Conservation (phyloP, 2,113 vertebrate species). For the Salvator merianae region DNA sequence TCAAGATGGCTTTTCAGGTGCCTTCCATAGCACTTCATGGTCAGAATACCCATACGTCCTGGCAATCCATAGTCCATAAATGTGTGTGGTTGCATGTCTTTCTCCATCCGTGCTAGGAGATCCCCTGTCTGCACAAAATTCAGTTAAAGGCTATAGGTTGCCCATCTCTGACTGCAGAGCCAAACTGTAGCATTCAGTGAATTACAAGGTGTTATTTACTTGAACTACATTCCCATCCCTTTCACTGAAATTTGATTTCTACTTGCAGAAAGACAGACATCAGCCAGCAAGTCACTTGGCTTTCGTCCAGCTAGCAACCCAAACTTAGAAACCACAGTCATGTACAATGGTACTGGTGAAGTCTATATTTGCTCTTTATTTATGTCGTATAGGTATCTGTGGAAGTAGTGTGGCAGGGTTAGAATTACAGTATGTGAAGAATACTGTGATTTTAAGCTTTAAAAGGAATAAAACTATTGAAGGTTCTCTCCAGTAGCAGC, state of each 20-base stretch:
- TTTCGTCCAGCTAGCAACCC: neutral
- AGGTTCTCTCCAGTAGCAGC: too few relatives aligned
- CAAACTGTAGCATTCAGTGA: neutral
- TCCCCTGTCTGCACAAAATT: neutral
- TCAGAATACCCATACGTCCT: too few relatives aligned
- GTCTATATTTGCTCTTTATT: neutral
- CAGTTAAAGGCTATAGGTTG: neutral
- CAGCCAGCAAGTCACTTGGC: neutral
- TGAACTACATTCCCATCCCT: neutral
- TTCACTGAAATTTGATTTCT: neutral
- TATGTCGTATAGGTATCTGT: neutral
- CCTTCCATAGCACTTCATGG: too few relatives aligned
- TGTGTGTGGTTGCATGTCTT: neutral
- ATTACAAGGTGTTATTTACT: neutral
- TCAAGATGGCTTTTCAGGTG: too few relatives aligned
- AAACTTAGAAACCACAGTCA: neutral
- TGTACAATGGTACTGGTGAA: constrained; percentile 60
- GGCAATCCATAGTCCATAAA: too few relatives aligned
- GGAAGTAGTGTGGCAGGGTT: neutral
- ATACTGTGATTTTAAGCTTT: neutral
- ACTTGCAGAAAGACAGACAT: constrained; percentile 51
- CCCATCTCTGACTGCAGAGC: neutral
- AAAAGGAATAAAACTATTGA: neutral
- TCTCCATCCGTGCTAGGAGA: neutral
- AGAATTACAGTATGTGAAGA: neutral